These are phyloP conservation scores for Pangasianodon hypophthalmus DNA, from an alignment of 2,113 vertebrate species.

Conservation along the genomic window DNA sequence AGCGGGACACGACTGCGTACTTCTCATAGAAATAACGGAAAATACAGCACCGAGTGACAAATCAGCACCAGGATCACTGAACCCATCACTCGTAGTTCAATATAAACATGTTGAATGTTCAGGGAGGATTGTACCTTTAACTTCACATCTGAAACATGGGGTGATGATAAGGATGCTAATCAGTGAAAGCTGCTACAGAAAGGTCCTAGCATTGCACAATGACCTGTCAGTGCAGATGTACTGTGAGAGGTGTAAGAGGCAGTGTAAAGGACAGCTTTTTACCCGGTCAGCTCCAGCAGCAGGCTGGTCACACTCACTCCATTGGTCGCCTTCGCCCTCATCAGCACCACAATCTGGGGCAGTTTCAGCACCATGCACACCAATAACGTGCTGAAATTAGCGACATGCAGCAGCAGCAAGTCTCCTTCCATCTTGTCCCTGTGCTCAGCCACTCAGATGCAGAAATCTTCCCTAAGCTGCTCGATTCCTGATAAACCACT, in stretches of 20 bases:
- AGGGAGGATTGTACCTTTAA: not conserved
- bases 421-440: slow-evolving; percentile 62
- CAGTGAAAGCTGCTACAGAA: not conserved
- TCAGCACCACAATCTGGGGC: slow-evolving; percentile 83
- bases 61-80: not conserved
- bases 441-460: too few relatives aligned
- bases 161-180: not conserved
- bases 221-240: not conserved
- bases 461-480: not conserved
- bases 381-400: slow-evolving; percentile 83
- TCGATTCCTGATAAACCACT: not conserved
- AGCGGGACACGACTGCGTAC: not conserved
- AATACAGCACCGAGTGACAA: not conserved
- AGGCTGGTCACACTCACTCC: slow-evolving; percentile 86
- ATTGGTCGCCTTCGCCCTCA: slow-evolving; percentile 73
- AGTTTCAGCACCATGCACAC: slow-evolving; percentile 87
- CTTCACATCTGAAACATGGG: not conserved
- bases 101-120: not conserved
- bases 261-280: slow-evolving; percentile 33
- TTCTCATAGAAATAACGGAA: not conserved
- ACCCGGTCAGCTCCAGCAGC: slow-evolving; percentile 86
- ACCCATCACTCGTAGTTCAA: not conserved
- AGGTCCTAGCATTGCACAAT: not conserved
- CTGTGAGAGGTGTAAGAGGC: not conserved
- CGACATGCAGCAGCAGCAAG: slow-evolving; percentile 66